Conservation (phyloP, 23 tunicate genomes). For the Halocynthia aurantium region DNA sequence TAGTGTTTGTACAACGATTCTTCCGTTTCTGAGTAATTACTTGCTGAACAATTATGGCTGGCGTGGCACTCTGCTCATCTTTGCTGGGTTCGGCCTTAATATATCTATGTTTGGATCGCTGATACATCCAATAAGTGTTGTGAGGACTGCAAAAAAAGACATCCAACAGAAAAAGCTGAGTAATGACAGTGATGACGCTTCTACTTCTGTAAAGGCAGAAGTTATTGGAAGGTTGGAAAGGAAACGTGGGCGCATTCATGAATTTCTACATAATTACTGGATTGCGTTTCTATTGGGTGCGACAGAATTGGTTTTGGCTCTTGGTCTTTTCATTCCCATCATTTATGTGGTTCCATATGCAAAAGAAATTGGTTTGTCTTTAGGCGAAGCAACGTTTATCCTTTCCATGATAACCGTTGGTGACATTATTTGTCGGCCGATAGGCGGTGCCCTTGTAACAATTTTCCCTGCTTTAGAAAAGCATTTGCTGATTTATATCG, state of each 20-base stretch:
- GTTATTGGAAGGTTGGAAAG: no score
- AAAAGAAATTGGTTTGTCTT: slow-evolving; percentile 7
- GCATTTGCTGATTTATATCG: slow-evolving; percentile 11
- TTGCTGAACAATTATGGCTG: slow-evolving; percentile 39
- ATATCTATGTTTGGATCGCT: slow-evolving; percentile 39
- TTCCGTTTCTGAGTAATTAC: slow-evolving; percentile 36
- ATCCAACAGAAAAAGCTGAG: neutral
- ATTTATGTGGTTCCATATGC: slow-evolving; percentile 47
- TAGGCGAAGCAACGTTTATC: slow-evolving; percentile 28
- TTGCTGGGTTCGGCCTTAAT: slow-evolving; percentile 46
- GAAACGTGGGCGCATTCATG: neutral
- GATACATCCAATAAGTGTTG: slow-evolving; percentile 36
- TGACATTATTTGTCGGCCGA: slow-evolving; percentile 42
- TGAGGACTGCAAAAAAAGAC: slow-evolving; percentile 11
- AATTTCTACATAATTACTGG: slow-evolving; percentile 43
- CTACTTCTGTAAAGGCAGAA: no score
- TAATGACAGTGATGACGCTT: neutral
- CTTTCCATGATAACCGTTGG: slow-evolving; percentile 52
- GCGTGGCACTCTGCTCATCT: slow-evolving; percentile 38
- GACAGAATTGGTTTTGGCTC: slow-evolving; percentile 10
- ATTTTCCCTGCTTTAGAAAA: slow-evolving; percentile 6
- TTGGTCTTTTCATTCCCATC: slow-evolving; percentile 22
- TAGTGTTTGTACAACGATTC: slow-evolving; percentile 13
- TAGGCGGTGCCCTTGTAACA: slow-evolving; percentile 23
- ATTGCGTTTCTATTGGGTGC: slow-evolving; percentile 16